Base-by-base conservation (phyloP, 2,888 invertebrate species). In the Sphecodes monilicornis region DNA sequence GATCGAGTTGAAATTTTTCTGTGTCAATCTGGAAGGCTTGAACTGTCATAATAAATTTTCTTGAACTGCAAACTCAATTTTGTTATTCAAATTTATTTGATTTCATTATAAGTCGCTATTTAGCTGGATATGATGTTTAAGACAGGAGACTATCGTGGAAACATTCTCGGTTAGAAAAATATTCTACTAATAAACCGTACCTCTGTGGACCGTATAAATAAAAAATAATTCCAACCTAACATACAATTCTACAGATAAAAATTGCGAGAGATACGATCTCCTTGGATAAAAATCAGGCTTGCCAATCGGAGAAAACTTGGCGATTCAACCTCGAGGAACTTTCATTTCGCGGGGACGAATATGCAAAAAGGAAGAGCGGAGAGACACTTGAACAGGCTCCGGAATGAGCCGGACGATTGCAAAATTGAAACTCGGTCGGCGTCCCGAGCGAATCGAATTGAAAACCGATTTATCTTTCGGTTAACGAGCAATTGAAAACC, bases 401-500 rank as follows among this genome's bases (percentile, higher is more conserved):
- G 5, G 39, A 1, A 8, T 6, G 36, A 8, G 41, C 41, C 41
- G 41, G 39, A 50, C 26, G 26, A 57, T 26, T 57, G 57, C 26
- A 29, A 57, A 57, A 57, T 57, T 26, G 39, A 10, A 39, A 41
- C n/a, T 13, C 39, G 32, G 29, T 16, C 29, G 18, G 64, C 29
- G 60, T 16, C 60, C 3, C 18, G 29, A 18, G 26, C 57, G 1
- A 13, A n/a, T 3, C 39, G 16, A 43, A 36, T 4, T 10, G 46
- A 32, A n/a, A 22, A 43, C 26, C 46, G 46, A 39, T 46, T 26
- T 13, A 26, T 39, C 73, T 13, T 16, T 3, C 57, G 41, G 39
- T 41, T 60, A 39, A 71, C 50, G 50, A 50, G 50, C 71, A 32
- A 50, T 32, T n/a, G 71, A 72, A 78, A 72, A 26, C 29, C 3